Percentiles rank a stretch among this genome's conserved stretches.
These are phyloP conservation scores for Corynorhinus townsendii DNA, from an alignment of 2,113 vertebrate genomes.

Conservation along the genomic window DNA sequence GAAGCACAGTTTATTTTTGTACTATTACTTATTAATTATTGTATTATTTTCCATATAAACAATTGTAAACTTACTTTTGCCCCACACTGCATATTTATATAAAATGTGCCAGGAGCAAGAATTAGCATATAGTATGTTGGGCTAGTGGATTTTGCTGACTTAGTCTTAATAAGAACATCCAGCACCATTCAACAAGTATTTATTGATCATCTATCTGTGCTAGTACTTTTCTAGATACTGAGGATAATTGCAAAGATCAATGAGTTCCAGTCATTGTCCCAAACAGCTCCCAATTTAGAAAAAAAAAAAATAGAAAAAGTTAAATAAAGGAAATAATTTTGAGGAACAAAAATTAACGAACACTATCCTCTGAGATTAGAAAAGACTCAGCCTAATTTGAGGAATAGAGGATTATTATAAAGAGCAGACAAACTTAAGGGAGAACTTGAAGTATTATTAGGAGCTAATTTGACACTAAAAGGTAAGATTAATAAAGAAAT, in stretches of 20 bases:
- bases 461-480: background rate
- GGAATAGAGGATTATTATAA: background rate
- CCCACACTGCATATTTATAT: background rate
- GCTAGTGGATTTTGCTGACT: background rate
- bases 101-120: background rate
- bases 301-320: background rate
- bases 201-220: background rate
- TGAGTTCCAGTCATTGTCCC: background rate
- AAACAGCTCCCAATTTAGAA: background rate
- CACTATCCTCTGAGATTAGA: background rate
- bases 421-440: background rate
- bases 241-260: background rate
- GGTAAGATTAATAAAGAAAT: background rate
- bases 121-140: background rate
- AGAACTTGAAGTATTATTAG: background rate
- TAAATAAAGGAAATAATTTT: background rate
- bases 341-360: background rate
- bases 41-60: background rate
- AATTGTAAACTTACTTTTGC: background rate
- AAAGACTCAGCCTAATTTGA: background rate
- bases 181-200: background rate
- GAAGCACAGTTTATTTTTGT: background rate
- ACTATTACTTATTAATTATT: background rate
- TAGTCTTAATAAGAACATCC: background rate
- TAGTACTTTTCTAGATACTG: background rate